Conservation (phyloP, 2,888 invertebrate genomes). For the Bellardia bayeri region DNA sequence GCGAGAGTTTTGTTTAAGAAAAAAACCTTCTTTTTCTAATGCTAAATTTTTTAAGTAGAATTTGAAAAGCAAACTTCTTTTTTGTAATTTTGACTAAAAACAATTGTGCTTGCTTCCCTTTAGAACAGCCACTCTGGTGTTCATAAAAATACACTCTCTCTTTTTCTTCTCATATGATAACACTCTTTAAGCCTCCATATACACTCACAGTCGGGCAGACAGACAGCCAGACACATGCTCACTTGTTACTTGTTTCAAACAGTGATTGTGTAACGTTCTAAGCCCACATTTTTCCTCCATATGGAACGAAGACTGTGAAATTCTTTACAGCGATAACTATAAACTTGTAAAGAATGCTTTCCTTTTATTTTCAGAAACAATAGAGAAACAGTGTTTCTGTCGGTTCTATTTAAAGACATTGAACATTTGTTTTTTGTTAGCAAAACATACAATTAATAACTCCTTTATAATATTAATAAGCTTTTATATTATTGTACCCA, state of each 20-base stretch:
- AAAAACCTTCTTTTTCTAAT: conserved; percentile 37
- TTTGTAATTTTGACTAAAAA: background rate
- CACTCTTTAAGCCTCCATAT: background rate
- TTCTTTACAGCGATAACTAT: background rate
- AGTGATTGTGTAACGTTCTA: conserved; percentile 72
- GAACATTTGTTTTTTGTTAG: too few relatives aligned
- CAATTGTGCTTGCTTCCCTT: background rate
- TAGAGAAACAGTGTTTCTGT: background rate
- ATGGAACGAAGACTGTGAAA: background rate
- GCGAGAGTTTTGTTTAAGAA: conserved; percentile 12
- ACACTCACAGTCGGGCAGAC: background rate
- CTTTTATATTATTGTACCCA: too few relatives aligned
- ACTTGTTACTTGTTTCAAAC: conserved; percentile 48
- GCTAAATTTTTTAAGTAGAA: background rate
- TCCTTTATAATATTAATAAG: too few relatives aligned
- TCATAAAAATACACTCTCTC: conserved; percentile 18
- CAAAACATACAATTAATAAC: too few relatives aligned
- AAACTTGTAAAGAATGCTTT: conserved; percentile 39
- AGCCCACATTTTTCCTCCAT: conserved; percentile 50
- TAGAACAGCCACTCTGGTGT: background rate
- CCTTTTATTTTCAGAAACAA: background rate
- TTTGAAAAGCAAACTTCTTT: background rate
- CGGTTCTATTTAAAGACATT: background rate
- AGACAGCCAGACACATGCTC: background rate
- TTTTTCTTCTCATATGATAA: conserved; percentile 8